Conservation (phyloP, 2,888 invertebrate genomes). For the Perithous albicinctus region DNA sequence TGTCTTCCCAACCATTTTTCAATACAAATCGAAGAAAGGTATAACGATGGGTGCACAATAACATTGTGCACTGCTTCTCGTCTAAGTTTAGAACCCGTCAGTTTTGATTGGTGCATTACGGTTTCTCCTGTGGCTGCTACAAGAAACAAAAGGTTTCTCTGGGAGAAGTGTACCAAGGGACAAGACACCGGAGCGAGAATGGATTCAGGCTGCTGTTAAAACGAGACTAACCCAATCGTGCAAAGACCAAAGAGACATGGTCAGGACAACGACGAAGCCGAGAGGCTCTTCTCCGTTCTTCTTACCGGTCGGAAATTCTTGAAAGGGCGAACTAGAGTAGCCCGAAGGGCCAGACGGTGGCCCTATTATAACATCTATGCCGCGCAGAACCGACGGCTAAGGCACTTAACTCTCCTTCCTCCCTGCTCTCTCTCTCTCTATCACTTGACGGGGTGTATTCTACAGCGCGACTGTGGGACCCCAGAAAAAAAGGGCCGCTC, state of each 20-base stretch:
- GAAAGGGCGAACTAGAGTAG: conserved; percentile 76
- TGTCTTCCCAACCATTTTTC: background rate
- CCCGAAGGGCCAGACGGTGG: conserved; percentile 80
- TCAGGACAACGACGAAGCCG: background rate
- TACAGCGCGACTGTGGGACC: conserved; percentile 9
- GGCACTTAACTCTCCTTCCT: conserved; percentile 74
- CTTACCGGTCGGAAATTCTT: conserved; percentile 65
- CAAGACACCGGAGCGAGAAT: background rate
- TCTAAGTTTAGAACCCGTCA: background rate
- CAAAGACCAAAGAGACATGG: conserved; percentile 1
- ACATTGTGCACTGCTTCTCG: background rate
- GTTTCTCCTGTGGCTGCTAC: conserved; percentile 6
- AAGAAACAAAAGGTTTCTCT: conserved; percentile 20
- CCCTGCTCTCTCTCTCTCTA: conserved; percentile 49
- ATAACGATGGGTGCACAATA: conserved; percentile 5
- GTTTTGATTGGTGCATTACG: conserved; percentile 14
- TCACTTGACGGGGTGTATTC: conserved; percentile 27
- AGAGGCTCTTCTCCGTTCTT: background rate
- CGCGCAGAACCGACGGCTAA: conserved; percentile 67
- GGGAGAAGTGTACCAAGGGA: conserved; percentile 16
- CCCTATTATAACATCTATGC: conserved; percentile 78
- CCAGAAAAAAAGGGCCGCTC: conserved; percentile 31
- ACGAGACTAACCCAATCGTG: conserved; percentile 3
- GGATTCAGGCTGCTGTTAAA: conserved; percentile 8
- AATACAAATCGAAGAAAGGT: conserved; percentile 5